phyloP scores from a whole-genome alignment of 2,888 invertebrate genomes.

The Altica lythri region DNA sequence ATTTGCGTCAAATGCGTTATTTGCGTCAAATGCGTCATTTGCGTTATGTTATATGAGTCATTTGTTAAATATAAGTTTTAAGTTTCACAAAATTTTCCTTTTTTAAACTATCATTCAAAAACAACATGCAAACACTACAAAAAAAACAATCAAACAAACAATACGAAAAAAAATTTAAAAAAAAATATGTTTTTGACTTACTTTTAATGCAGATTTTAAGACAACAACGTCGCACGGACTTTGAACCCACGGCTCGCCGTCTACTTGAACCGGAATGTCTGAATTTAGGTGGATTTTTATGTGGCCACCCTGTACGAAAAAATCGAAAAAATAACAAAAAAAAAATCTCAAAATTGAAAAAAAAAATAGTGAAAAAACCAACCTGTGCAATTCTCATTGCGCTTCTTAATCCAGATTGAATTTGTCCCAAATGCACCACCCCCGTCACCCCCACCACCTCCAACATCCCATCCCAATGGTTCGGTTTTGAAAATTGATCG shows the following conservation, averaged over 20 bases:
- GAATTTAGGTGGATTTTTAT: slow-evolving; percentile 96
- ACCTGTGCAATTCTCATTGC: slow-evolving; percentile 99
- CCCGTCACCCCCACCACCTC: slow-evolving; percentile 99
- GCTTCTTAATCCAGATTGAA: slow-evolving; percentile 95
- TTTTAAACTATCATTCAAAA: no score
- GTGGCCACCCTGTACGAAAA: slow-evolving; percentile 75
- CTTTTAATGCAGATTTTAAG: slow-evolving; percentile 98
- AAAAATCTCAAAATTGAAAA: not conserved
- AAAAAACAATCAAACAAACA: no score
- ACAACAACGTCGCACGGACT: slow-evolving; percentile 98
- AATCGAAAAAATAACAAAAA: slow-evolving; percentile 10
- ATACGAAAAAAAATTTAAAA: not conserved
- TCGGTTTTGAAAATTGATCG: slow-evolving; percentile 96
- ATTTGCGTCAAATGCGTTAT: no score
- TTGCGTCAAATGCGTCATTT: no score
- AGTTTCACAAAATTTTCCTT: no score
- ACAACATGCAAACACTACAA: no score
- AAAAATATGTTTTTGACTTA: slow-evolving; percentile 51
- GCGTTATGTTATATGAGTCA: no score
- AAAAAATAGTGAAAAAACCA: slow-evolving; percentile 37
- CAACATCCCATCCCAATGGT: slow-evolving; percentile 99
- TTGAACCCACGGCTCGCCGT: slow-evolving; percentile 99
- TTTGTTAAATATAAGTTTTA: no score
- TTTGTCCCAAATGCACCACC: slow-evolving; percentile 98
- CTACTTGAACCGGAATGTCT: slow-evolving; percentile 99